Conservation (phyloP, 2,113 vertebrate species). For the Epinephelus fuscoguttatus region DNA sequence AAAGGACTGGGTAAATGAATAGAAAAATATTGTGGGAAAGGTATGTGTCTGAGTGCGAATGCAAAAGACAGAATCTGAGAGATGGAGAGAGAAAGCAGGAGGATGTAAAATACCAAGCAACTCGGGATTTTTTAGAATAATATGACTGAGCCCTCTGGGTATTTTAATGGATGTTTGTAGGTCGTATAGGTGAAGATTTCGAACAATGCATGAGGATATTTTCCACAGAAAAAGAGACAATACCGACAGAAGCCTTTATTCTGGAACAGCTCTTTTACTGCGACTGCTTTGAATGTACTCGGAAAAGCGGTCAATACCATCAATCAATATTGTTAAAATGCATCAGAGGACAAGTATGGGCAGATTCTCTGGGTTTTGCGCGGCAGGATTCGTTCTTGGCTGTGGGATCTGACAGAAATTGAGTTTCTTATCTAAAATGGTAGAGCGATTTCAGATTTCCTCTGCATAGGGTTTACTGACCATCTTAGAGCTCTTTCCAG, state of each 20-base stretch:
- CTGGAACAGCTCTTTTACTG: conserved; percentile 18
- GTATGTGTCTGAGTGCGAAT: conserved; percentile 19
- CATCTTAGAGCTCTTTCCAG: conserved; percentile 52
- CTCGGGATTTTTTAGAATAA: not conserved
- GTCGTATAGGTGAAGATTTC: conserved; percentile 40
- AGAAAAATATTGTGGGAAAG: conserved; percentile 43
- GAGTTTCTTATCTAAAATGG: conserved; percentile 76
- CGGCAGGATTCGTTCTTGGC: conserved; percentile 62
- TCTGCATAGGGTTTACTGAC: conserved; percentile 49
- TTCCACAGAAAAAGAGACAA: conserved; percentile 2
- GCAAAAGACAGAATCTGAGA: conserved; percentile 19
- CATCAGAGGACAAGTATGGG: conserved; percentile 58
- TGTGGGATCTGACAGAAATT: conserved; percentile 64
- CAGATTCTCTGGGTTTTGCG: conserved; percentile 51
- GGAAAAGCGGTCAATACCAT: conserved; percentile 52
- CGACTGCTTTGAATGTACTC: conserved; percentile 40
- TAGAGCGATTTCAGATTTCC: conserved; percentile 69
- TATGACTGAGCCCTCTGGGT: not conserved
- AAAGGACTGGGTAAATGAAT: conserved; percentile 61
- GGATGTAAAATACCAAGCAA: not conserved
- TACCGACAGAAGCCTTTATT: conserved; percentile 2
- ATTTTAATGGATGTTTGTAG: conserved; percentile 16
- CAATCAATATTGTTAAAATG: conserved; percentile 62
- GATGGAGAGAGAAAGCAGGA: conserved; percentile 5
- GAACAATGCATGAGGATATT: conserved; percentile 28